Base-by-base conservation (phyloP, 2,797 vertebrate genomes). In the Sebastes variabilis region DNA sequence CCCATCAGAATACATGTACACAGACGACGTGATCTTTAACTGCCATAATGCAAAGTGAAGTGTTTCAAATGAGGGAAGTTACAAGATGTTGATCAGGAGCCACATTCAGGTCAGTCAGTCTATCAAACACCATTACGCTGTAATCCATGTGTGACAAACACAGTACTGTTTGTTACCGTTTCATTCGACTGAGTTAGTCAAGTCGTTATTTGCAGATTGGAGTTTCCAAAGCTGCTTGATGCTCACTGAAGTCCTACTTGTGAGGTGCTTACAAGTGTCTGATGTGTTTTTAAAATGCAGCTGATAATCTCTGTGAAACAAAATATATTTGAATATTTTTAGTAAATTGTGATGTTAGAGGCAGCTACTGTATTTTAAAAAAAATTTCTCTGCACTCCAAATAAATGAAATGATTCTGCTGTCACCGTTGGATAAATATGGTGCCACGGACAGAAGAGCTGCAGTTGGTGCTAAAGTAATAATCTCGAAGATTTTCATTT, bases 221-320 rank as follows among this genome's bases (percentile, higher is more conserved):
- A 68, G 38, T 75, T 75, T 65, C n/a, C 56, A 58, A 72, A 75
- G 69, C 66, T 59, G 69, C 49, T 64, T 58, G 55, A 59, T 55
- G 69, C 32, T 60, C 38, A 38, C n/a, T 71, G 5, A 16, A 20
- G 62, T 60, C 56, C 55, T 36, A 2, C 24, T 46, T 64, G 30
- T 32, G n/a, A 61, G 12, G 0, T 36, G 20, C 58, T 22, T 27
- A 13, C 46, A 49, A 49, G 18, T 20, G 46, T 49, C 8, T 49
- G 22, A 55, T 77, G 55, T 66, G 55, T 60, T 4, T 29, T 66
- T 13, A 24, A 54, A 8, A 32, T 66, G 62, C 20, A 29, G 55
- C 46, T 49, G 46, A 20, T 49, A 49, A 20, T 10, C 22, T 58
- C 55, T 58, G 55, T 13, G 22, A 56, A 56, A 25, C 10, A 6